Conservation (phyloP, 2,888 invertebrate genomes). For the Omphaloscelis lunosa region DNA sequence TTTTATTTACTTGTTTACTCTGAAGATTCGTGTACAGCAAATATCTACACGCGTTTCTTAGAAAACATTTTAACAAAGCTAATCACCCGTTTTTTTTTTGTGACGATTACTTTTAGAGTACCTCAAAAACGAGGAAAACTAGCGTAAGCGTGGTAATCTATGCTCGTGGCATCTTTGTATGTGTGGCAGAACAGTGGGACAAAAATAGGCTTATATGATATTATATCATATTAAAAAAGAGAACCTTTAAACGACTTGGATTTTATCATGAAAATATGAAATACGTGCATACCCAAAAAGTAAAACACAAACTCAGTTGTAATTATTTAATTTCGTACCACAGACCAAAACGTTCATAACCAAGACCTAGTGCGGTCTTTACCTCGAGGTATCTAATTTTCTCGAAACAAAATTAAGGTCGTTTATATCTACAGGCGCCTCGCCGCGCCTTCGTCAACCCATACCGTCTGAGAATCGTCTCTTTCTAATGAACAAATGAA, state of each 20-base stretch:
- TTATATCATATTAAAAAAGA: background rate
- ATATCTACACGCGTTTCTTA: background rate
- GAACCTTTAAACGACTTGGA: background rate
- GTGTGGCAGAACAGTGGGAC: background rate
- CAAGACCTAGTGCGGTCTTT: slow-evolving; percentile 40
- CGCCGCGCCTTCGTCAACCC: slow-evolving; percentile 24
- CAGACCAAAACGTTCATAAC: slow-evolving; percentile 32
- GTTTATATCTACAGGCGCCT: slow-evolving; percentile 6
- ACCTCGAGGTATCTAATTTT: slow-evolving; percentile 55
- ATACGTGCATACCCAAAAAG: background rate
- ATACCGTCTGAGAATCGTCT: slow-evolving; percentile 49
- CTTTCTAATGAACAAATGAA: slow-evolving; percentile 60
- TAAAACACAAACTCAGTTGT: background rate
- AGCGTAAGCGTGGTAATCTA: no score
- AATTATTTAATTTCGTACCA: slow-evolving; percentile 7
- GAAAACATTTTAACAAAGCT: background rate
- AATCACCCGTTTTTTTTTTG: background rate
- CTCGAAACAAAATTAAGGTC: slow-evolving; percentile 55
- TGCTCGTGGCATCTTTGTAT: background rate
- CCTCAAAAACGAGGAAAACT: background rate
- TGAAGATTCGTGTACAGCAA: background rate
- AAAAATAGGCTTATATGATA: no score
- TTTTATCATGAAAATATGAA: background rate
- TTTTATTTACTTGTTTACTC: background rate
- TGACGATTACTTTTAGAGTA: background rate